These are phyloP conservation scores for Blennius ocellaris DNA, from an alignment of 2,113 vertebrate genomes.

Conservation along the genomic window DNA sequence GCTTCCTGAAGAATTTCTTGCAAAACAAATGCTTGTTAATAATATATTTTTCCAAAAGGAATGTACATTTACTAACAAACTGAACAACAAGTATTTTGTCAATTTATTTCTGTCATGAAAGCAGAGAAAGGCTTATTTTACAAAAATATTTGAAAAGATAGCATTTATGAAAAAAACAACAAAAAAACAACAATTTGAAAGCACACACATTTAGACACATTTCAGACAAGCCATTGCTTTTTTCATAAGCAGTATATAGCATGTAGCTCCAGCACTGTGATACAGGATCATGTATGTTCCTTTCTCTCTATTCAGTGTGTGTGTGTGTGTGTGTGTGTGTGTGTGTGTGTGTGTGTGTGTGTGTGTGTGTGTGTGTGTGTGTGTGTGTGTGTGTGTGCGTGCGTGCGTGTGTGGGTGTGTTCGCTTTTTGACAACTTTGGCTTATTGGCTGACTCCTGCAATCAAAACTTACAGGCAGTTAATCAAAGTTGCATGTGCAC, in stretches of 20 bases:
- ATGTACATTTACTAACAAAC: neutral
- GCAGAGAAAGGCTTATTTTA: no score
- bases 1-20: neutral
- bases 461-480: slow-evolving; percentile 46
- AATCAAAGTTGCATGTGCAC: slow-evolving; percentile 43
- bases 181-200: no score
- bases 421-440: slow-evolving; percentile 29
- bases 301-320: neutral
- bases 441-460: slow-evolving; percentile 50
- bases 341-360: neutral
- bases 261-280: slow-evolving; percentile 8
- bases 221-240: neutral
- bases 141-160: no score
- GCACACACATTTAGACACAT: no score
- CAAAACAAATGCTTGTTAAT: neutral
- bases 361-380: neutral
- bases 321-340: neutral
- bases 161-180: no score
- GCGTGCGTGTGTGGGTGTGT: neutral
- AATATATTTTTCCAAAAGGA: neutral
- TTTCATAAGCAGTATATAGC: slow-evolving; percentile 1
- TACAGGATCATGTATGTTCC: neutral
- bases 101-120: no score
- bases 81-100: neutral
- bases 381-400: slow-evolving; percentile 7